A percentile compares a stretch with the other conserved stretches of the same genome.
phyloP scores from a whole-genome alignment of 2,888 invertebrate species.

The Eupithecia subfuscata region DNA sequence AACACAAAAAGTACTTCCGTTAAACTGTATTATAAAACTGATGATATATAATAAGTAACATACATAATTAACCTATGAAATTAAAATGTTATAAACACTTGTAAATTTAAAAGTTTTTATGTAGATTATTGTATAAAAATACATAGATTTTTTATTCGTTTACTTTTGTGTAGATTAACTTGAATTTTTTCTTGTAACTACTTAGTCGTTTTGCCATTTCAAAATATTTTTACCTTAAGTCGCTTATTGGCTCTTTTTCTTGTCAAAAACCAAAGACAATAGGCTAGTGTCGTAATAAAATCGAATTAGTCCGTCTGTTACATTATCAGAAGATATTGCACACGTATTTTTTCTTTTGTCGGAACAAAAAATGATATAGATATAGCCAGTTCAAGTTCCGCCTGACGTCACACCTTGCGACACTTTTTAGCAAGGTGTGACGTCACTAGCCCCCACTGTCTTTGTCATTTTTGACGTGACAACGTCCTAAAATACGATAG shows the following conservation, averaged over 20 bases:
- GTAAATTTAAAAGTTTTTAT: constrained; percentile 19
- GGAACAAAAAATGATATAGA: too few relatives aligned
- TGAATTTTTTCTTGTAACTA: not conserved
- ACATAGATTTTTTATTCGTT: constrained; percentile 30
- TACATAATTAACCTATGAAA: constrained; percentile 13
- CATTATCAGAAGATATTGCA: too few relatives aligned
- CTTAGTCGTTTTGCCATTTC: constrained; percentile 8
- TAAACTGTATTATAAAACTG: constrained; percentile 30
- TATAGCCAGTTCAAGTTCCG: too few relatives aligned
- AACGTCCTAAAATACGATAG: too few relatives aligned
- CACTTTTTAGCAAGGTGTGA: too few relatives aligned
- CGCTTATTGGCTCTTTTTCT: constrained; percentile 10
- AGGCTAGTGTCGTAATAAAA: not conserved
- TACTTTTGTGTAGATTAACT: constrained; percentile 2
- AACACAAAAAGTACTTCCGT: constrained; percentile 35
- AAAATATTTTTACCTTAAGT: not conserved
- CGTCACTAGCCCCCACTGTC: too few relatives aligned
- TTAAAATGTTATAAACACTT: constrained; percentile 21
- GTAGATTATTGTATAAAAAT: constrained; percentile 17
- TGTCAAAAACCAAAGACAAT: constrained; percentile 24
- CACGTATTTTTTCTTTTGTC: too few relatives aligned
- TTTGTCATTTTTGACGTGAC: too few relatives aligned
- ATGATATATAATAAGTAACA: constrained; percentile 13
- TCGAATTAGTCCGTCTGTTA: too few relatives aligned
- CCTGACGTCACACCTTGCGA: too few relatives aligned